Conservation (phyloP, 2,113 vertebrate species). For the Psilopogon haemacephalus region DNA sequence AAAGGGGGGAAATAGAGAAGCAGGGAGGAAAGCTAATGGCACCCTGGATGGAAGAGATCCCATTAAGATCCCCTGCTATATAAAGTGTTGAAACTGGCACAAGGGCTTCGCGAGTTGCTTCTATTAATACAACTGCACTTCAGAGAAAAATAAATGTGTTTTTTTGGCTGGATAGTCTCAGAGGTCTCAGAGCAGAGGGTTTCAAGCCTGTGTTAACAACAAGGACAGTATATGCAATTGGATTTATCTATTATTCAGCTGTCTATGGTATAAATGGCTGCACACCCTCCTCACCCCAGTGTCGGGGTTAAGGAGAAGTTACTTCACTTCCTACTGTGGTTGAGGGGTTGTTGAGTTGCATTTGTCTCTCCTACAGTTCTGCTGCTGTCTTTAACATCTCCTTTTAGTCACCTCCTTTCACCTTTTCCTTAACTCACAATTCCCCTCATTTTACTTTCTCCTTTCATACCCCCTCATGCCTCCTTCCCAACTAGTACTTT, state of each 20-base stretch:
- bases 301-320: not conserved
- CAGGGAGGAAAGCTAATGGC: conserved; percentile 20
- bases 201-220: conserved; percentile 17
- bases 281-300: not conserved
- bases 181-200: not conserved
- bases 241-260: not conserved
- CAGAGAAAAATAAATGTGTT: not conserved
- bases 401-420: not conserved
- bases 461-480: not conserved
- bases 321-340: not conserved
- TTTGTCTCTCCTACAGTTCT: not conserved
- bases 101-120: conserved; percentile 21
- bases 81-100: conserved; percentile 54
- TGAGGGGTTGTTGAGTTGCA: not conserved
- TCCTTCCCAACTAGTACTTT: not conserved
- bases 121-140: conserved; percentile 12
- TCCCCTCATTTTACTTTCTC: not conserved
- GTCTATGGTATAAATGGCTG: not conserved
- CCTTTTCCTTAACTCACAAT: not conserved
- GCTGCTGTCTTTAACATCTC: not conserved
- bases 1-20: not conserved
- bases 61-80: conserved; percentile 50
- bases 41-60: conserved; percentile 26
- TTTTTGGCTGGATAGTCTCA: not conserved
- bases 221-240: not conserved